Percentiles rank a stretch among this genome's conserved stretches.
Evolutionary conservation across 2,797 vertebrate genomes (phyloP).

Genomic region (Darevskia mixta): DNA sequence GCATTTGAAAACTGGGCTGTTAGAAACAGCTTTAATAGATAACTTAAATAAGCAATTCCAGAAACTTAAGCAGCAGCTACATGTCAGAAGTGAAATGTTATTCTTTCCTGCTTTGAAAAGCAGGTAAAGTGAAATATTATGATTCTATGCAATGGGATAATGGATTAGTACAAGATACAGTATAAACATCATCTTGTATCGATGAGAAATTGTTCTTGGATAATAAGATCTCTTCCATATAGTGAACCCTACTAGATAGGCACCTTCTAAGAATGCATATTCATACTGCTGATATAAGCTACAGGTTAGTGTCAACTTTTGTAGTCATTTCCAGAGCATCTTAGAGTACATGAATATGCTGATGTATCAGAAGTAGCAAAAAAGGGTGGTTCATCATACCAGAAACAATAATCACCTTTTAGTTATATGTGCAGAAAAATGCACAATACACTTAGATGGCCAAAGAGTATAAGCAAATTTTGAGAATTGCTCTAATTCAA

Average conservation of each 20-base stretch:
- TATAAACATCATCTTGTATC: neutral
- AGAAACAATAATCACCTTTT: neutral
- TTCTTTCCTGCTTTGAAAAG: neutral
- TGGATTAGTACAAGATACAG: neutral
- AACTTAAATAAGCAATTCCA: constrained; percentile 7
- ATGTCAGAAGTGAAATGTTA: neutral
- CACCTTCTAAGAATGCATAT: neutral
- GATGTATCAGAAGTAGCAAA: neutral
- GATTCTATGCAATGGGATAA: constrained; percentile 3
- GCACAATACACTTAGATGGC: neutral
- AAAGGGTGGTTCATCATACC: neutral
- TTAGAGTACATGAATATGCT: neutral
- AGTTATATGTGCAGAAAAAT: neutral
- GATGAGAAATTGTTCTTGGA: neutral
- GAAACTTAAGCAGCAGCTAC: constrained; percentile 20
- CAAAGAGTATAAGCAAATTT: neutral
- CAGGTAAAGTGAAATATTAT: constrained; percentile 12
- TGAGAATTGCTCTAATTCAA: neutral
- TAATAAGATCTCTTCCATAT: neutral
- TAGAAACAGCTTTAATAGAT: neutral
- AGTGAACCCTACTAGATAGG: neutral
- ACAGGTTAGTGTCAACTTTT: neutral
- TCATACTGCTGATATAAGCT: neutral
- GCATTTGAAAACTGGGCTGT: neutral
- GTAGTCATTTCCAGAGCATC: neutral